Evolutionary conservation across 2,888 invertebrate genomes (phyloP).

Genomic region (Palloptera scutellata): DNA sequence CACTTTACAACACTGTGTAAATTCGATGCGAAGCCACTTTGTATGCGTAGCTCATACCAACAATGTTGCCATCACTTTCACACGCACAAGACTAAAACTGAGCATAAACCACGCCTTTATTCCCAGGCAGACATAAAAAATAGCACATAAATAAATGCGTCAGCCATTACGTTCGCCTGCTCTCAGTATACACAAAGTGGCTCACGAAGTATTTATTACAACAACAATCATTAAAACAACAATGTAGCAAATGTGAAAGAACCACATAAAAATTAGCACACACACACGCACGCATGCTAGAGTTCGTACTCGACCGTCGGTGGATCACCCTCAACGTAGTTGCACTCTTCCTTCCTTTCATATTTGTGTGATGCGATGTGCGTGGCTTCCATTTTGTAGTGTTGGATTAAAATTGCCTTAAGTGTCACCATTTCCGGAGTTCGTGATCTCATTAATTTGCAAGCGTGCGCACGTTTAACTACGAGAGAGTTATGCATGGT

Average conservation of each 20-base stretch:
- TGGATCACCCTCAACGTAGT: not conserved
- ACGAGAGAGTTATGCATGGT: too few species aligned
- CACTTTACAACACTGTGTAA: too few species aligned
- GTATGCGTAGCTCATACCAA: not conserved
- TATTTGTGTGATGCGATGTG: constrained; percentile 19
- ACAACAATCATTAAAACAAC: constrained; percentile 14
- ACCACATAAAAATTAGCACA: too few species aligned
- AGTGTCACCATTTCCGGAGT: constrained; percentile 48
- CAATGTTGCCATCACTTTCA: constrained; percentile 9
- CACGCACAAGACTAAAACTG: not conserved
- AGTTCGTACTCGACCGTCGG: not conserved
- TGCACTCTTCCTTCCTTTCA: too few species aligned
- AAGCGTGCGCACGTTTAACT: too few species aligned
- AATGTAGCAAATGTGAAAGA: constrained; percentile 13
- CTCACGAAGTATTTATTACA: not conserved
- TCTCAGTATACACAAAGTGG: not conserved
- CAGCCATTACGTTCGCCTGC: not conserved
- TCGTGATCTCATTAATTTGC: constrained; percentile 51
- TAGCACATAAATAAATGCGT: not conserved
- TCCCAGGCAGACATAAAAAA: not conserved
- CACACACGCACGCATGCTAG: too few species aligned
- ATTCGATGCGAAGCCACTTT: too few species aligned
- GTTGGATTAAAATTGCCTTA: constrained; percentile 48
- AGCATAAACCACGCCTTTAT: constrained; percentile 20
- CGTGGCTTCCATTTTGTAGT: constrained; percentile 51